A percentile compares a stretch with the other conserved stretches of the same genome.
Evolutionary conservation across 1,140 invertebrate species (phyloP).

Genomic region (Eupristina koningsbergeri): DNA sequence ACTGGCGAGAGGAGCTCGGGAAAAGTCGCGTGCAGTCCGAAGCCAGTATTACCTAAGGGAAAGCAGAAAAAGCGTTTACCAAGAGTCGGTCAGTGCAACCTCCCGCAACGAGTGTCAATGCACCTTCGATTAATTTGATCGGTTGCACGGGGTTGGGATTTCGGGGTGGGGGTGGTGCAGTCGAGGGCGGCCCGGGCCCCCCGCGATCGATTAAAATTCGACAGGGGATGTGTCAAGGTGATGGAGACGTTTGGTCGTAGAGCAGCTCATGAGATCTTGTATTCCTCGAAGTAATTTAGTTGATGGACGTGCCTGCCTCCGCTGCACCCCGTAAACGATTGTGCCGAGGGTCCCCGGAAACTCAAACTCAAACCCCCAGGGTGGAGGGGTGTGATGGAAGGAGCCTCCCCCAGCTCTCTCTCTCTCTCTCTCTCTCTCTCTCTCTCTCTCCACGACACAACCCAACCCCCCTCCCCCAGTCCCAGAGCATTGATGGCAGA

Average conservation of each 20-base stretch:
- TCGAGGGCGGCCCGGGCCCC: background rate
- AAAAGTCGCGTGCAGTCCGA: background rate
- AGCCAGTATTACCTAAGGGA: no score
- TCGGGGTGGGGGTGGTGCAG: background rate
- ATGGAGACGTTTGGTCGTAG: background rate
- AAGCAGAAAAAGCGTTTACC: slow-evolving; percentile 2
- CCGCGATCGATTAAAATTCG: slow-evolving; percentile 39
- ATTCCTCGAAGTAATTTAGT: slow-evolving; percentile 53
- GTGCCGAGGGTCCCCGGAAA: background rate
- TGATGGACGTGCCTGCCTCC: slow-evolving; percentile 55
- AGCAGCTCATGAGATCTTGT: slow-evolving; percentile 10
- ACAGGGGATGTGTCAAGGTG: background rate
- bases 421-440: background rate
- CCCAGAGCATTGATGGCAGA: no score
- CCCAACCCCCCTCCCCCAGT: no score
- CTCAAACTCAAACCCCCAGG: background rate
- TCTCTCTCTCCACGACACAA: background rate
- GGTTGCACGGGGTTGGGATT: background rate
- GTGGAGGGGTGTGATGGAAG: background rate
- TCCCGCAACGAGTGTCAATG: background rate
- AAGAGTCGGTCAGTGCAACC: background rate
- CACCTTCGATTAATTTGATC: slow-evolving; percentile 20
- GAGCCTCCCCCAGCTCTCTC: background rate
- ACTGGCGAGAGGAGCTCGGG: background rate
- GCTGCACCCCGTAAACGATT: slow-evolving; percentile 18